Base-by-base conservation (phyloP, 2,113 vertebrate species). In the Bufo gargarizans region DNA sequence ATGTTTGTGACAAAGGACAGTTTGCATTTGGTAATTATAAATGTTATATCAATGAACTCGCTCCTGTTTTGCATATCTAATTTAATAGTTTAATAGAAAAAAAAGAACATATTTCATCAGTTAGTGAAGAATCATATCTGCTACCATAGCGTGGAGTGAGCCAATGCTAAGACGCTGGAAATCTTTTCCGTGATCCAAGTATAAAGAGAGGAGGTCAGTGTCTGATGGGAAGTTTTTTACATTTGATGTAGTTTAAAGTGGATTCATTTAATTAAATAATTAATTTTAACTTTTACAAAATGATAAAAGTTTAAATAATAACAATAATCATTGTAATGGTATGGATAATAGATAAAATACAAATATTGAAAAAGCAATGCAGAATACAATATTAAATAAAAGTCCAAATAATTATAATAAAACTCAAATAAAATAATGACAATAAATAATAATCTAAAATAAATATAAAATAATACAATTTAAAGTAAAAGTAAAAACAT, bases 1-100 rank as follows among this genome's bases (percentile, higher is more conserved):
- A 56, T 77, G 74, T 77, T 76, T 69, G 63, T 6, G 22, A 89
- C 87, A 89, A 89, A 77, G 63, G 81, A 78, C 59, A 61, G 74
- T 84, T 77, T 49, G 59, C 49, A 63, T 77, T 83, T 49, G 49
- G 71, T 89, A 89, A 89, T 89, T 89, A 89, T 69, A 89, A 89
- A 78, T 84, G 65, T 89, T 78, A 77, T 56, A 88, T 88, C 81
- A 84, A 84, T 89, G 82, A 84, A 56, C 74, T 71, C 43, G 55
- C 58, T 83, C 69, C 80, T 89, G 49, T 67, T 84, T 67, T 84
- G 61, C 81, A 89, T 89, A 89, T 89, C 81, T 84, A 63, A 84
- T 43, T 84, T 89, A 45, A 84, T 83, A 50, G 43, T 43, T 84
- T 89, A 45, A 84, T 83, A 50, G 43, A 56, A 50, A 55, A 86